phyloP scores from a whole-genome alignment of 2,888 invertebrate species.

The Mythimna lalbum region DNA sequence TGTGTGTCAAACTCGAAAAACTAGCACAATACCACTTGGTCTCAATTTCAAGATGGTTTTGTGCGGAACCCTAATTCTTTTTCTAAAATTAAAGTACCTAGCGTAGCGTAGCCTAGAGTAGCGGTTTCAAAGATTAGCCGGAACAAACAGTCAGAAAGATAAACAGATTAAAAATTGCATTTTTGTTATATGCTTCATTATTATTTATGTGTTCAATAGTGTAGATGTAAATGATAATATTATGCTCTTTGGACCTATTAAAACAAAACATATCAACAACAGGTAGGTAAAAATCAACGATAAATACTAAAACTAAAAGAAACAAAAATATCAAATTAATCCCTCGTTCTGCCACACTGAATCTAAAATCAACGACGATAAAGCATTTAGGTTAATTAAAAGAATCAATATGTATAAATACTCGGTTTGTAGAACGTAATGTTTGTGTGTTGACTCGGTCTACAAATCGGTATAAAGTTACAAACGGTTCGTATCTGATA shows the following conservation, averaged over 20 bases:
- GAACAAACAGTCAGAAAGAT: no score
- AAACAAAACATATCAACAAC: slow-evolving; percentile 2
- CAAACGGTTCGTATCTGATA: slow-evolving; percentile 50
- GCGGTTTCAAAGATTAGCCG: no score
- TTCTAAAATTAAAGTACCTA: no score
- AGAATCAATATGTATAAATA: slow-evolving; percentile 21
- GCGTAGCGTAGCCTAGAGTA: no score
- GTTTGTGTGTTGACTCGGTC: slow-evolving; percentile 23
- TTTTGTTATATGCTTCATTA: no score
- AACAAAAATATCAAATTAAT: slow-evolving; percentile 11
- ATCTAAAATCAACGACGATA: slow-evolving; percentile 51
- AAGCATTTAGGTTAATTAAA: slow-evolving; percentile 50
- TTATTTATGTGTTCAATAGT: no score
- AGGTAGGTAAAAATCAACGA: neutral
- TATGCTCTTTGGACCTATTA: neutral
- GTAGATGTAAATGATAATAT: neutral
- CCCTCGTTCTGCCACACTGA: slow-evolving; percentile 15
- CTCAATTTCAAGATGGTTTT: no score
- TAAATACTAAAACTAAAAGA: neutral
- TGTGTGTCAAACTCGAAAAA: no score
- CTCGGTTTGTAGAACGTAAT: slow-evolving; percentile 43
- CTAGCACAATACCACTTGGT: no score
- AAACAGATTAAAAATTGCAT: no score
- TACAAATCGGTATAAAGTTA: slow-evolving; percentile 36
- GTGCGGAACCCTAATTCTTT: no score